These are phyloP conservation scores for Threskiornis aethiopicus DNA, from an alignment of 2,797 vertebrate genomes.

Conservation along the genomic window DNA sequence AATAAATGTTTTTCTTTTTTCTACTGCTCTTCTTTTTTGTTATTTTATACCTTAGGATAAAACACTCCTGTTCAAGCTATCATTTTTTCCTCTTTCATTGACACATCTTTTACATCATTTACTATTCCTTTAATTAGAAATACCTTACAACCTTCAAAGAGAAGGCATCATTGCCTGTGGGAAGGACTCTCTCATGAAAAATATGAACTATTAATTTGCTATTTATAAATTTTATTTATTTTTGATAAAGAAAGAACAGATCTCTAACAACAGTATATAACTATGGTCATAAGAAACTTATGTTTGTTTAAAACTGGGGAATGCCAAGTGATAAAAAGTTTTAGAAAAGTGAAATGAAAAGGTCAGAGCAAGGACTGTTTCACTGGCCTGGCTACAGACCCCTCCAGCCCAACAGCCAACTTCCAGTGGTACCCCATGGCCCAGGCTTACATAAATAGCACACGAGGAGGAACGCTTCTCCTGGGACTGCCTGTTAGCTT, in stretches of 20 bases:
- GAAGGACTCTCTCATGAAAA: background rate
- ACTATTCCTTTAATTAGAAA: background rate
- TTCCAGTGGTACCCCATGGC: accelerated
- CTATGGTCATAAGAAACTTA: background rate
- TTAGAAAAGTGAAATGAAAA: background rate
- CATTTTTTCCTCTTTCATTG: background rate
- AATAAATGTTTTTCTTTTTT: background rate
- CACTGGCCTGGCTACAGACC: background rate
- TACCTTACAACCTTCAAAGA: background rate
- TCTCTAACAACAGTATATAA: background rate
- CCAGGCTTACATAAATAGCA: background rate
- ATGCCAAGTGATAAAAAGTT: background rate
- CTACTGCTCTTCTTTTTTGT: background rate
- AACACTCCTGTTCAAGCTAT: background rate
- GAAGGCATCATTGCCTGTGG: background rate
- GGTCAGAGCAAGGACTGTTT: background rate
- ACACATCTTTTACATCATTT: background rate
- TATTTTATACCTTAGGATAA: background rate
- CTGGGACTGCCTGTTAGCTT: background rate
- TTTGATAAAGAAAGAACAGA: background rate
- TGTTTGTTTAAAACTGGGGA: background rate
- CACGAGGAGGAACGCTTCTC: background rate
- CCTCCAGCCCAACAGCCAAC: accelerated
- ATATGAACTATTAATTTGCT: background rate
- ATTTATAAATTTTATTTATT: background rate